These are phyloP conservation scores for Trachelus troglodyta DNA, from an alignment of 2,888 invertebrate species.

Conservation along the genomic window DNA sequence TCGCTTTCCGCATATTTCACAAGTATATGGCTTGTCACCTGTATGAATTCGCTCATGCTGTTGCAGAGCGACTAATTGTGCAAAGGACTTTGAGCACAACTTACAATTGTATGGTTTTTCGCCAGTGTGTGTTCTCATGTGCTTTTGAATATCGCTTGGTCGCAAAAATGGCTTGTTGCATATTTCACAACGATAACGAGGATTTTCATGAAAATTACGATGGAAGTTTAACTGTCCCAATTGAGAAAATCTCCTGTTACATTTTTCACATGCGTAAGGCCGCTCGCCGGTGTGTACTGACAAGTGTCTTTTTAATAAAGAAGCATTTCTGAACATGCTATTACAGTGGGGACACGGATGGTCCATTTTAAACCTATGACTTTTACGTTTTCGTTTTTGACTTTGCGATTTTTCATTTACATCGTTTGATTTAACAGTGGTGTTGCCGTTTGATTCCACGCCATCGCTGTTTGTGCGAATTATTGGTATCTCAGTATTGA, in stretches of 20 bases:
- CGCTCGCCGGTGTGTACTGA: constrained; percentile 35
- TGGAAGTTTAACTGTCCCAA: constrained; percentile 40
- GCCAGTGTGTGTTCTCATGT: constrained; percentile 39
- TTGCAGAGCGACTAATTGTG: constrained; percentile 34
- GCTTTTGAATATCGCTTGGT: constrained; percentile 41
- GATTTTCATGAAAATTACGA: constrained; percentile 37
- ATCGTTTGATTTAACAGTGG: neutral
- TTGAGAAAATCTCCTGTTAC: constrained; percentile 36
- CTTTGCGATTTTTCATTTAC: neutral
- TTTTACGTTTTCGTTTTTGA: constrained; percentile 10
- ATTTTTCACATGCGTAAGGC: constrained; percentile 32
- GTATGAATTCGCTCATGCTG: constrained; percentile 40
- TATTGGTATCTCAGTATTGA: neutral
- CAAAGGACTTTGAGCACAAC: constrained; percentile 35
- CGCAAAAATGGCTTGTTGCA: constrained; percentile 41
- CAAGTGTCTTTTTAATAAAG: constrained; percentile 30
- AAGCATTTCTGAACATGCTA: constrained; percentile 29
- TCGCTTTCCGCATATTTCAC: constrained; percentile 37
- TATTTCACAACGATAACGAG: constrained; percentile 37
- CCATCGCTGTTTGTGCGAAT: too few relatives aligned
- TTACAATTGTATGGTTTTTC: constrained; percentile 37
- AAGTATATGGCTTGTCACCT: constrained; percentile 36
- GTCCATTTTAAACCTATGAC: constrained; percentile 3
- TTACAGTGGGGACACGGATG: constrained; percentile 30
- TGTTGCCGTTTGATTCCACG: neutral